These are phyloP conservation scores for Halcyon smyrnensis DNA, from an alignment of 2,797 vertebrate species.

Conservation along the genomic window DNA sequence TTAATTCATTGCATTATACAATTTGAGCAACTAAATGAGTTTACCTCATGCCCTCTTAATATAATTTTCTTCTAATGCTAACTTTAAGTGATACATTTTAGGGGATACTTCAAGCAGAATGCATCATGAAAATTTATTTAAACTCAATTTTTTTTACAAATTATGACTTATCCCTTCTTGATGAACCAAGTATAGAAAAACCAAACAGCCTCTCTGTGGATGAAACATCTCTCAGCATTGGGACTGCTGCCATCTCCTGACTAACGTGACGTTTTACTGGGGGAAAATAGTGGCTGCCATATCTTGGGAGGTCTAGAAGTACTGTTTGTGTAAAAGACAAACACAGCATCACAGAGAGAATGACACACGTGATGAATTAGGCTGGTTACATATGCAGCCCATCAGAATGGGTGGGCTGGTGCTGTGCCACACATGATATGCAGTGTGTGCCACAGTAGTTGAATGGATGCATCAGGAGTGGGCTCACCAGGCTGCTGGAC, in stretches of 20 bases:
- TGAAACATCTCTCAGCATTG: not conserved
- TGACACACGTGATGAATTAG: not conserved
- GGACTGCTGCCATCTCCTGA: not conserved
- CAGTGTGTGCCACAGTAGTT: rapidly evolving
- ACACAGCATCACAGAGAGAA: not conserved
- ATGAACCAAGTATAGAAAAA: slow-evolving; percentile 67
- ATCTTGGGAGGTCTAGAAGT: not conserved
- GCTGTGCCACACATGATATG: rapidly evolving
- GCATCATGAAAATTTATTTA: slow-evolving; percentile 75
- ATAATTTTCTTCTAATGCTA: slow-evolving; percentile 79
- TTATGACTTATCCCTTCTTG: slow-evolving; percentile 70
- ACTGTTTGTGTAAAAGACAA: not conserved
- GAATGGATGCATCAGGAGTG: not conserved
- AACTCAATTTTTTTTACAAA: slow-evolving; percentile 80
- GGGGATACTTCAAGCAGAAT: slow-evolving; percentile 69
- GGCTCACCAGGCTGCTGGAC: not conserved
- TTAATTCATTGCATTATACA: slow-evolving; percentile 81
- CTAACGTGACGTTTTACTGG: not conserved
- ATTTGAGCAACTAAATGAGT: slow-evolving; percentile 80
- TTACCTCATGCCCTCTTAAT: slow-evolving; percentile 81
- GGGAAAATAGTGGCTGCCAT: not conserved
- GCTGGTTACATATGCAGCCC: not conserved
- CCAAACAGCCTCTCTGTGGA: not conserved
- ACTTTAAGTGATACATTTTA: slow-evolving; percentile 77
- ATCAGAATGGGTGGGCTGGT: not conserved